Evolutionary conservation across 2,888 invertebrate species (phyloP).

Genomic region (Euzetes globulus): DNA sequence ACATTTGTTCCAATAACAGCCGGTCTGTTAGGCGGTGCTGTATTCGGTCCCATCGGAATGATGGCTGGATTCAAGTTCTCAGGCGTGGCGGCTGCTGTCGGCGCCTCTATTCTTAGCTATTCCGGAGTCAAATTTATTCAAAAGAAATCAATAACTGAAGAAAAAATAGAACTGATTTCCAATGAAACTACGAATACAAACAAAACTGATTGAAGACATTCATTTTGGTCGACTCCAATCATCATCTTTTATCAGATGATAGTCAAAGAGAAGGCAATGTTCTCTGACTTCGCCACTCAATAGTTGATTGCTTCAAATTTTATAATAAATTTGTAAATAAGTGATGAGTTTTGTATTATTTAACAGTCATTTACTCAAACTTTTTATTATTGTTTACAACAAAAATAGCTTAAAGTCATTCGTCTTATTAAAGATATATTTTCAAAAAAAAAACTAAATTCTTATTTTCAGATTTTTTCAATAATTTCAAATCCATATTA

Average conservation of each 20-base stretch:
- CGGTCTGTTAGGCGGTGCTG: background rate
- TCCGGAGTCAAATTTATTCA: conserved; percentile 15
- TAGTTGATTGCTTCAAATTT: no score
- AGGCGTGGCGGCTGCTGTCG: background rate
- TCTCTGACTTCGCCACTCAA: no score
- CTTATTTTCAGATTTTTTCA: no score
- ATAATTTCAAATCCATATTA: no score
- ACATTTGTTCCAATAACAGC: conserved; percentile 5
- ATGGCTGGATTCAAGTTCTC: background rate
- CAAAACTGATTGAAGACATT: background rate
- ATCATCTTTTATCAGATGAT: background rate
- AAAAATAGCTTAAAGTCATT: no score
- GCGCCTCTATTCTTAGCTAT: conserved; percentile 7
- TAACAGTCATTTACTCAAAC: no score
- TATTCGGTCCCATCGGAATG: conserved; percentile 11
- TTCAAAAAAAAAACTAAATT: no score
- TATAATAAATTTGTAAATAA: no score
- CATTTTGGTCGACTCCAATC: background rate
- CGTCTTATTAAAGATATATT: no score
- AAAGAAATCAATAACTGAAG: conserved; percentile 2
- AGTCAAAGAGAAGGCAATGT: background rate
- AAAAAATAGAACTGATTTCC: background rate
- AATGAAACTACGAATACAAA: background rate
- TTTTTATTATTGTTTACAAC: no score
- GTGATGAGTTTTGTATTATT: no score